Conservation (phyloP, 1,140 invertebrate genomes). For the Eulimnadia texana region DNA sequence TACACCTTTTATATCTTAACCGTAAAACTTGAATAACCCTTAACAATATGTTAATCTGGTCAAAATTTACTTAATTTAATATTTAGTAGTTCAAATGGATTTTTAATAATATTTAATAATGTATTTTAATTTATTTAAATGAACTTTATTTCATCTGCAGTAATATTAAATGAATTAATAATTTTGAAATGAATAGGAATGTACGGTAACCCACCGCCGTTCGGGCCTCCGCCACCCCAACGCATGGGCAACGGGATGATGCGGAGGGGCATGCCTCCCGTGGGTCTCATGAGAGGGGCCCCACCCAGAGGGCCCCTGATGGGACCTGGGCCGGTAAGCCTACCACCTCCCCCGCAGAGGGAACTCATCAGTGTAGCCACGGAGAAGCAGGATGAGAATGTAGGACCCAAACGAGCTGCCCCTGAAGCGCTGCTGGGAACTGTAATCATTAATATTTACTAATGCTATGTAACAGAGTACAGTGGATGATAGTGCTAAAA, state of each 20-base stretch:
- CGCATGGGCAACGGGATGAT: slow-evolving; percentile 8
- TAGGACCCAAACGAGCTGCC: slow-evolving; percentile 15
- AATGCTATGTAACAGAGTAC: no score
- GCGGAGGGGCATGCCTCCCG: background rate
- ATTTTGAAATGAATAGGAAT: no score
- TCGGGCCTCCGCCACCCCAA: slow-evolving; percentile 18
- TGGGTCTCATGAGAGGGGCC: slow-evolving; percentile 1
- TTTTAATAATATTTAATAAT: no score
- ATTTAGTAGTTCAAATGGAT: no score
- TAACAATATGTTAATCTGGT: no score
- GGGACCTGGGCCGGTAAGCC: slow-evolving; percentile 4
- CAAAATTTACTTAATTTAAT: no score
- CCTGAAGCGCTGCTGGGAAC: background rate
- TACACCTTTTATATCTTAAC: slow-evolving; percentile 30
- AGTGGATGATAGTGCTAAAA: no score
- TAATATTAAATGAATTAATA: no score
- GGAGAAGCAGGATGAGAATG: slow-evolving; percentile 9
- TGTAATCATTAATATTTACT: background rate
- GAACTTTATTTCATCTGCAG: no score
- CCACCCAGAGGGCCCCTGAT: slow-evolving; percentile 6
- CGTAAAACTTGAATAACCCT: no score
- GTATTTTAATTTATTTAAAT: no score
- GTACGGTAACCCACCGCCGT: slow-evolving; percentile 18
- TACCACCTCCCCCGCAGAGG: slow-evolving; percentile 20
- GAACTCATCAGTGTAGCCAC: slow-evolving; percentile 33